Evolutionary conservation across 2,888 invertebrate species (phyloP).

Genomic region (Vanessa cardui): DNA sequence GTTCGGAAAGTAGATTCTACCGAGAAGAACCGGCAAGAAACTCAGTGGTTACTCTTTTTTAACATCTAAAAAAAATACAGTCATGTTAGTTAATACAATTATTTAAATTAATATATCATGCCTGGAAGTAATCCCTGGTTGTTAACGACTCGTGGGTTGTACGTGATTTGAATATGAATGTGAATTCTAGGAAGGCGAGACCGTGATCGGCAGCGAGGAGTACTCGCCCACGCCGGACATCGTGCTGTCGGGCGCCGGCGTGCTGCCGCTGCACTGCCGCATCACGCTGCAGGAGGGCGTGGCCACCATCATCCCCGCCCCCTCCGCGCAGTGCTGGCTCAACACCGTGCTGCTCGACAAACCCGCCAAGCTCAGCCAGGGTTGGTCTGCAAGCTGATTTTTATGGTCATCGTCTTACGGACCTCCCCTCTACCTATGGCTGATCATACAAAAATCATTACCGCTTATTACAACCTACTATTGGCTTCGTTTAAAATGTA

Average conservation of each 20-base stretch:
- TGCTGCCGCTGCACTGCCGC: slow-evolving; percentile 90
- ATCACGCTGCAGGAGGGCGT: slow-evolving; percentile 87
- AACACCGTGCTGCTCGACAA: slow-evolving; percentile 90
- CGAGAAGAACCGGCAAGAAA: no score
- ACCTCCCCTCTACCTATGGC: no score
- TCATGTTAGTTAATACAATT: no score
- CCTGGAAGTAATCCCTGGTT: no score
- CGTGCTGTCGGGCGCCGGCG: slow-evolving; percentile 88
- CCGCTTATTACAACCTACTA: no score
- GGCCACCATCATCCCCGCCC: slow-evolving; percentile 88
- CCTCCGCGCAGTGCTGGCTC: slow-evolving; percentile 91
- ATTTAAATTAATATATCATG: no score
- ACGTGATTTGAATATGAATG: neutral
- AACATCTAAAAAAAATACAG: no score
- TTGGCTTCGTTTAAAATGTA: no score
- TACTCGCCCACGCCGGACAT: slow-evolving; percentile 88
- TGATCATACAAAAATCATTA: no score
- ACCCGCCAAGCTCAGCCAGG: slow-evolving; percentile 90
- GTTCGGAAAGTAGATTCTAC: no score
- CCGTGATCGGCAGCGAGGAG: slow-evolving; percentile 91
- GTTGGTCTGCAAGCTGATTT: slow-evolving; percentile 45
- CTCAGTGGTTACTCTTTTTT: no score
- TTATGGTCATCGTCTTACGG: no score
- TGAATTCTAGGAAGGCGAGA: slow-evolving; percentile 88
- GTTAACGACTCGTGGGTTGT: neutral